Percentiles rank a stretch among this genome's conserved stretches.
Conservation (phyloP, 2,113 vertebrate genomes). For the Cheilinus undulatus region DNA sequence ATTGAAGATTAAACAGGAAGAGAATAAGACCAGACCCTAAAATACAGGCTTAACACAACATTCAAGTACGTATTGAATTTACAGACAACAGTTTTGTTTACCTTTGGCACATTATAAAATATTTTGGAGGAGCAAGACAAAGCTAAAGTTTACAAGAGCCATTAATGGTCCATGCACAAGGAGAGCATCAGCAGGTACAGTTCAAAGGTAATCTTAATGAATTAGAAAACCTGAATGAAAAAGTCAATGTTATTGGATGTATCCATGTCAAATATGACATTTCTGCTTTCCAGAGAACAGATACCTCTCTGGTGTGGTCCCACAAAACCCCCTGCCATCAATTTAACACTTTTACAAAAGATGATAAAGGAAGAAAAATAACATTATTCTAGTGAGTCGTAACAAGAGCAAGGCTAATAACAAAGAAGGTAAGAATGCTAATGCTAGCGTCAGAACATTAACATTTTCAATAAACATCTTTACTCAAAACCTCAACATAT, state of each 20-base stretch:
- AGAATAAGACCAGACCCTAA: background rate
- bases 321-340: no score
- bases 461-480: background rate
- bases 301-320: no score
- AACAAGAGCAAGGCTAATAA: background rate
- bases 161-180: background rate
- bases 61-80: background rate
- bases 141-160: background rate
- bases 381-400: background rate
- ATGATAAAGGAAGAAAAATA: no score
- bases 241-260: no score
- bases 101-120: constrained; percentile 5
- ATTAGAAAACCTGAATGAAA: no score
- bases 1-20: background rate
- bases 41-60: background rate
- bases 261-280: no score
- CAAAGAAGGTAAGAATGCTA: background rate
- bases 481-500: background rate
- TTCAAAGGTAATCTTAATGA: background rate
- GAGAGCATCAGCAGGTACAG: background rate
- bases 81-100: constrained; percentile 10
- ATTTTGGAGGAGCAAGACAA: constrained; percentile 12
- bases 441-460: background rate
- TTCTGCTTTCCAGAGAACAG: no score
- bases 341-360: no score